Evolutionary conservation across 1,140 invertebrate species (phyloP).

Genomic region (Dryas iulia): DNA sequence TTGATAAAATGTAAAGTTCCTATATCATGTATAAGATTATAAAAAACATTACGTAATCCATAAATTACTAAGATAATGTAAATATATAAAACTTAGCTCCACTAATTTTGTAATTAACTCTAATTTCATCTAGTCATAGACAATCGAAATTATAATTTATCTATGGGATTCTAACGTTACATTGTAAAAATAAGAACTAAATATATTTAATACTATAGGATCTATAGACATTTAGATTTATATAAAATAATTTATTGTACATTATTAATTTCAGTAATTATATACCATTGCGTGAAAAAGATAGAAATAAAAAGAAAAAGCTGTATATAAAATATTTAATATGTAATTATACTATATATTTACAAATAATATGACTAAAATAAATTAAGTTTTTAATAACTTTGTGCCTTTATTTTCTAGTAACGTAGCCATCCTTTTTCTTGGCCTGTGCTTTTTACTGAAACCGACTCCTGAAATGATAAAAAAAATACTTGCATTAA

Average conservation of each 20-base stretch:
- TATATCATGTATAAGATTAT: slow-evolving; percentile 23
- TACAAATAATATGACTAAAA: slow-evolving; percentile 38
- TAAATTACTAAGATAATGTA: not conserved
- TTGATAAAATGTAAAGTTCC: slow-evolving; percentile 48
- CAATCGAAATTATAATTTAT: not conserved
- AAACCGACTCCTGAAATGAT: slow-evolving; percentile 66
- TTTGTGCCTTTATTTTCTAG: slow-evolving; percentile 45
- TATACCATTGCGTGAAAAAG: not conserved
- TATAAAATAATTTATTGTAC: not conserved
- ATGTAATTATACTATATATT: slow-evolving; percentile 31
- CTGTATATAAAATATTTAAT: slow-evolving; percentile 25
- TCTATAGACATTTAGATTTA: not conserved
- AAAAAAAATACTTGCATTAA: not conserved
- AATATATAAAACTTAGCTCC: not conserved
- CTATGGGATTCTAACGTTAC: not conserved
- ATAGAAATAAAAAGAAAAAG: not conserved
- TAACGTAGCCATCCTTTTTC: slow-evolving; percentile 60
- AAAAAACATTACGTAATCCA: slow-evolving; percentile 3
- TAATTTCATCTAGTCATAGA: slow-evolving; percentile 9
- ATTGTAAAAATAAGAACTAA: not conserved
- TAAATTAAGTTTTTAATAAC: slow-evolving; percentile 41
- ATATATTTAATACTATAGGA: not conserved
- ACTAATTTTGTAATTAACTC: not conserved
- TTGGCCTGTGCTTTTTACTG: slow-evolving; percentile 69
- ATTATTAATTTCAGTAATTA: not conserved